A percentile compares a stretch with the other conserved stretches of the same genome.
These are phyloP conservation scores for Tragulus kanchil DNA, from an alignment of 2,113 vertebrate species.

Conservation along the genomic window DNA sequence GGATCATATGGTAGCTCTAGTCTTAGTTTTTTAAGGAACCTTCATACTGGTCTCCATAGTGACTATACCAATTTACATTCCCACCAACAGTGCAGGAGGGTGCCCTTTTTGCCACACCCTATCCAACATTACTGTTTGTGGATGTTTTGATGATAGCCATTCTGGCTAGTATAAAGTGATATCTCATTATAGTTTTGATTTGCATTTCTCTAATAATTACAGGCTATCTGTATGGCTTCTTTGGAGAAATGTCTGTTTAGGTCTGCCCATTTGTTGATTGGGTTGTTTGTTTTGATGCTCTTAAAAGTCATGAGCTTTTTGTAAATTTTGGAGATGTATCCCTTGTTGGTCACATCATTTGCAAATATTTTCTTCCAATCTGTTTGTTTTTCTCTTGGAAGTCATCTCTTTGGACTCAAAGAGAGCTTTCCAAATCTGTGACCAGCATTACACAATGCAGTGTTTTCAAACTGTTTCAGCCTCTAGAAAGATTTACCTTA, in stretches of 20 bases:
- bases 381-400: neutral
- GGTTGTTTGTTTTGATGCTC: neutral
- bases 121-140: neutral
- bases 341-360: neutral
- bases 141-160: neutral
- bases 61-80: neutral
- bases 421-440: slow-evolving; percentile 40
- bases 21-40: neutral
- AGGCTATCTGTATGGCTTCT: neutral
- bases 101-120: neutral
- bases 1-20: neutral
- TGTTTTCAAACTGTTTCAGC: slow-evolving; percentile 23
- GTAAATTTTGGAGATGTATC: neutral
- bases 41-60: neutral
- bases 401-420: neutral
- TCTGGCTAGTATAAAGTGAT: neutral
- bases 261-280: neutral
- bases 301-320: neutral
- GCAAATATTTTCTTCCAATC: neutral
- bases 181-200: neutral
- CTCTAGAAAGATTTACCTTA: slow-evolving; percentile 31
- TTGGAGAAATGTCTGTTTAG: neutral
- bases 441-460: slow-evolving; percentile 13
- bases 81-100: neutral
- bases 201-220: neutral